These are phyloP conservation scores for Teleiodes luculella DNA, from an alignment of 2,888 invertebrate species.

Conservation along the genomic window DNA sequence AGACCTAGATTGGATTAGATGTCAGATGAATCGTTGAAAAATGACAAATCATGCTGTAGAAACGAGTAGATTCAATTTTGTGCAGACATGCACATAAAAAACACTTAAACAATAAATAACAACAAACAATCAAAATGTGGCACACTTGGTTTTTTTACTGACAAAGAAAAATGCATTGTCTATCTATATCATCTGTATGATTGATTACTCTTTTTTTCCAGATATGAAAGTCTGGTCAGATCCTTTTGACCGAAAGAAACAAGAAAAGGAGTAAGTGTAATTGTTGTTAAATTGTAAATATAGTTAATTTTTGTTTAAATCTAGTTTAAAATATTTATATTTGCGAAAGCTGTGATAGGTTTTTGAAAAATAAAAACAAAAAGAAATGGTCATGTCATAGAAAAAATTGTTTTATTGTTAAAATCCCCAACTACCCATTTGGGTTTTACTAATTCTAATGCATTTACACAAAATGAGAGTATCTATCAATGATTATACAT, in stretches of 20 bases:
- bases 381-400: conserved; percentile 3
- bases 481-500: conserved; percentile 31
- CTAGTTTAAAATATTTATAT: not conserved
- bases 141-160: too few species aligned
- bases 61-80: too few species aligned
- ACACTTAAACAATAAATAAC: too few species aligned
- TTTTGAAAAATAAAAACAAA: not conserved
- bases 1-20: too few species aligned
- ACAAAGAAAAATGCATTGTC: too few species aligned
- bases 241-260: conserved; percentile 75
- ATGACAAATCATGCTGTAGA: too few species aligned
- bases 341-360: not conserved
- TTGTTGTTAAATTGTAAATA: not conserved
- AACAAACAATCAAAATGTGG: too few species aligned
- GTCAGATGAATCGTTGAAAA: too few species aligned
- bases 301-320: not conserved
- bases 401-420: conserved; percentile 58
- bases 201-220: conserved; percentile 45
- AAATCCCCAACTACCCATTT: conserved; percentile 51
- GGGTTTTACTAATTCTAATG: conserved; percentile 40
- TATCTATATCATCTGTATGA: too few species aligned
- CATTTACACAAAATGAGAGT: conserved; percentile 43
- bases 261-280: conserved; percentile 26
- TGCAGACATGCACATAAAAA: too few species aligned
- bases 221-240: conserved; percentile 81